Conservation (phyloP, 2,888 invertebrate genomes). For the Eupeodes luniger region DNA sequence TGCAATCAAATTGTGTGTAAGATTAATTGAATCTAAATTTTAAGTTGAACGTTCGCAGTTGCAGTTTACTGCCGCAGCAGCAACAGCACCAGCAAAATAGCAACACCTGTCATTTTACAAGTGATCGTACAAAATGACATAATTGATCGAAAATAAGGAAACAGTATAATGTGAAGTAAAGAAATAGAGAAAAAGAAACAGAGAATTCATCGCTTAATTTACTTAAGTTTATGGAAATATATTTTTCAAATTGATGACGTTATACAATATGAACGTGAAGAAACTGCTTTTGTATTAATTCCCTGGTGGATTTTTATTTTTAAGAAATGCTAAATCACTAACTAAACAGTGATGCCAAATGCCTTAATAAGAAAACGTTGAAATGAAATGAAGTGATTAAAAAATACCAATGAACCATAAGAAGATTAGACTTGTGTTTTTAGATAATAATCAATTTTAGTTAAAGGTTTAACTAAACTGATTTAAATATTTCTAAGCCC, state of each 20-base stretch:
- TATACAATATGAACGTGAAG: slow-evolving; percentile 13
- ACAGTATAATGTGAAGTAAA: neutral
- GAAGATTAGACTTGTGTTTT: neutral
- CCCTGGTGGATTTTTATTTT: neutral
- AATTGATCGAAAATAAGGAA: slow-evolving; percentile 52
- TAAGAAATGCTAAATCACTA: neutral
- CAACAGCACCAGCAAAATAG: neutral
- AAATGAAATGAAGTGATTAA: slow-evolving; percentile 8
- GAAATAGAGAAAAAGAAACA: neutral
- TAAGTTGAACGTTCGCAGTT: slow-evolving; percentile 16
- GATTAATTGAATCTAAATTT: slow-evolving; percentile 49
- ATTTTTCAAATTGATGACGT: neutral
- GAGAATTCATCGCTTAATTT: neutral
- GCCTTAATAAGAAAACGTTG: too few relatives aligned
- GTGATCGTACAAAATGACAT: slow-evolving; percentile 32
- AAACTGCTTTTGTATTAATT: slow-evolving; percentile 6
- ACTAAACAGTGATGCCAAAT: neutral
- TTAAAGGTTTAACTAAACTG: neutral
- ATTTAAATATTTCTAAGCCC: neutral
- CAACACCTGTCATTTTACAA: slow-evolving; percentile 9
- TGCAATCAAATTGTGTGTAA: neutral
- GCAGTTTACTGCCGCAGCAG: slow-evolving; percentile 37
- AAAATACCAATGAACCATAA: slow-evolving; percentile 7
- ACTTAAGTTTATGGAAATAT: slow-evolving; percentile 24
- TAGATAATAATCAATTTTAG: neutral